These are phyloP conservation scores for Platycheirus albimanus DNA, from an alignment of 2,888 invertebrate genomes.

Conservation along the genomic window DNA sequence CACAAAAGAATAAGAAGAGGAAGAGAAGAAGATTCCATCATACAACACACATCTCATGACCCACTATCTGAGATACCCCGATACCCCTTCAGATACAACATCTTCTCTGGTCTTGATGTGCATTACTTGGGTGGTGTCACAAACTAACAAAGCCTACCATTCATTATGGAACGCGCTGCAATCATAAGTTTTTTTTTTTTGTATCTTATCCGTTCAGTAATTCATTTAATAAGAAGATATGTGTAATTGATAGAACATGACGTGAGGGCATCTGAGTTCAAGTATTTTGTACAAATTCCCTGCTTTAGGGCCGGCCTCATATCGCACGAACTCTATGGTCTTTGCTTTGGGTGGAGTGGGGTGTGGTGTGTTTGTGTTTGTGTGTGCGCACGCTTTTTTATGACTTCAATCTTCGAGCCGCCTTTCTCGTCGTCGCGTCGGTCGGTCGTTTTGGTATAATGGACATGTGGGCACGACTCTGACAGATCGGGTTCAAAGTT, in stretches of 20 bases:
- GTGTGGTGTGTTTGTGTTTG: no score
- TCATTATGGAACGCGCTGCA: conserved; percentile 46
- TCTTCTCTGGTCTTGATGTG: conserved; percentile 18
- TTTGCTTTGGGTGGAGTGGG: conserved; percentile 34
- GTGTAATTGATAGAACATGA: conserved; percentile 71
- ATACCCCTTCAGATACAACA: conserved; percentile 25
- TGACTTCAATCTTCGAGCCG: conserved; percentile 29
- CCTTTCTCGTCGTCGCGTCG: conserved; percentile 19
- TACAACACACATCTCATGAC: conserved; percentile 54
- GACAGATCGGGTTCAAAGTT: conserved; percentile 71
- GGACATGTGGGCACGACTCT: conserved; percentile 65
- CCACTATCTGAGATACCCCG: conserved; percentile 36
- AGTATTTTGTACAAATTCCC: conserved; percentile 38
- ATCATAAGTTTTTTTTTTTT: conserved; percentile 25
- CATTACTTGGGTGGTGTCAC: conserved; percentile 61
- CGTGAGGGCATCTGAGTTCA: conserved; percentile 68
- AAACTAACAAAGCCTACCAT: conserved; percentile 52
- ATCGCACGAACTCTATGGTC: conserved; percentile 36
- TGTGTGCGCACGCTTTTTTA: conserved; percentile 23
- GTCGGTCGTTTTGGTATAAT: no score
- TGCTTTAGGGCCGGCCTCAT: not conserved
- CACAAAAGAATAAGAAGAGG: not conserved
- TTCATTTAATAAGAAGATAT: conserved; percentile 49
- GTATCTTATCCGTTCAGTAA: conserved; percentile 38
- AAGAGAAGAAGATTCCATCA: conserved; percentile 36